A percentile compares a stretch with the other conserved stretches of the same genome.
Evolutionary conservation across 1,140 invertebrate species (phyloP).

Genomic region (Platorchestia sp.): DNA sequence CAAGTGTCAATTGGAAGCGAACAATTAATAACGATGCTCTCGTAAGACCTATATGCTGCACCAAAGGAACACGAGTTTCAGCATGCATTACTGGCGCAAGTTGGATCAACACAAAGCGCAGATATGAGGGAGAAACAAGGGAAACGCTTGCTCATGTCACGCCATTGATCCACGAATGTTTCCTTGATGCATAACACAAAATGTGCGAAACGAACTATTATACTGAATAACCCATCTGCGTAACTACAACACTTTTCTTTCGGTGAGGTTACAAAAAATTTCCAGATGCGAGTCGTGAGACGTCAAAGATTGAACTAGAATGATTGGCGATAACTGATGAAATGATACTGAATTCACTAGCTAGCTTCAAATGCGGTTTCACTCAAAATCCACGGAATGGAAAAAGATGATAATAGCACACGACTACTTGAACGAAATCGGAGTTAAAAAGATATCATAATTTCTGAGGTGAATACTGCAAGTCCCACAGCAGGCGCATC

Average conservation of each 20-base stretch:
- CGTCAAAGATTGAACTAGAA: not conserved
- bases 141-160: too few relatives aligned
- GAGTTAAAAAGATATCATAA: not conserved
- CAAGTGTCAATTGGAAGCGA: not conserved
- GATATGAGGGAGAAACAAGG: too few relatives aligned
- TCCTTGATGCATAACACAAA: too few relatives aligned
- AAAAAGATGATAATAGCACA: not conserved
- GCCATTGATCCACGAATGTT: too few relatives aligned
- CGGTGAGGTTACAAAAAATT: too few relatives aligned
- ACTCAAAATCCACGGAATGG: not conserved
- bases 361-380: not conserved
- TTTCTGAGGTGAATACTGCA: not conserved
- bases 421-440: not conserved
- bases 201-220: too few relatives aligned
- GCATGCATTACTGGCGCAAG: not conserved
- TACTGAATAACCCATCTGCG: too few relatives aligned
- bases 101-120: not conserved
- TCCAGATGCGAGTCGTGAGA: not conserved
- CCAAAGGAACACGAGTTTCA: not conserved
- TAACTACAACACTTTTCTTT: too few relatives aligned
- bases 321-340: not conserved
- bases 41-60: not conserved
- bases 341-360: too few relatives aligned
- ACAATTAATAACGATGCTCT: not conserved
- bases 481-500: not conserved